These are phyloP conservation scores for Ophonus ardosiacus DNA, from an alignment of 2,888 invertebrate species.

Conservation along the genomic window DNA sequence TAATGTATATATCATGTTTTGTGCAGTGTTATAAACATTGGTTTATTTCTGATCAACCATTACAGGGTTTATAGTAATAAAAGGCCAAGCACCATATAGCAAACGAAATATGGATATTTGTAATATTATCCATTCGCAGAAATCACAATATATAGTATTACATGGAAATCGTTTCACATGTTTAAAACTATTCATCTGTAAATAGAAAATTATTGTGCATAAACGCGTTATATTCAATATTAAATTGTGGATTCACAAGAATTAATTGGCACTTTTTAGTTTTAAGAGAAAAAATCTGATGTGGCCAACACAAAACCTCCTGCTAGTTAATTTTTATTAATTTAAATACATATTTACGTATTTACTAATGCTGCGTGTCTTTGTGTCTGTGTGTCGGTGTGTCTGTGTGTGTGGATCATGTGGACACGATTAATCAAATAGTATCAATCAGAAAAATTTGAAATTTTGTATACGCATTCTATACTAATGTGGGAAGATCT, in stretches of 20 bases:
- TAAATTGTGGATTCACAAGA: background rate
- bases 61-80: constrained; percentile 40
- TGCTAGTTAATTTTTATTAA: too few species aligned
- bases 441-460: too few species aligned
- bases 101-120: constrained; percentile 43
- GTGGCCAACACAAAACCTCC: too few species aligned
- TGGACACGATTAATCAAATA: too few species aligned
- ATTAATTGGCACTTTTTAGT: background rate
- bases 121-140: constrained; percentile 2
- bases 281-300: too few species aligned
- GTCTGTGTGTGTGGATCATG: too few species aligned
- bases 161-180: background rate
- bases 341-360: too few species aligned
- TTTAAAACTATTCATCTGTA: background rate
- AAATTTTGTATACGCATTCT: too few species aligned
- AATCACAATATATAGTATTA: background rate
- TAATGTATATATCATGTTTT: constrained; percentile 58
- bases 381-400: too few species aligned
- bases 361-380: too few species aligned
- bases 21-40: constrained; percentile 57
- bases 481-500: too few species aligned
- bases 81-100: constrained; percentile 50
- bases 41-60: constrained; percentile 57
- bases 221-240: background rate
- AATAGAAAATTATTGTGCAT: background rate